These are phyloP conservation scores for Plutella xylostella DNA, from an alignment of 2,888 invertebrate genomes.

Conservation along the genomic window DNA sequence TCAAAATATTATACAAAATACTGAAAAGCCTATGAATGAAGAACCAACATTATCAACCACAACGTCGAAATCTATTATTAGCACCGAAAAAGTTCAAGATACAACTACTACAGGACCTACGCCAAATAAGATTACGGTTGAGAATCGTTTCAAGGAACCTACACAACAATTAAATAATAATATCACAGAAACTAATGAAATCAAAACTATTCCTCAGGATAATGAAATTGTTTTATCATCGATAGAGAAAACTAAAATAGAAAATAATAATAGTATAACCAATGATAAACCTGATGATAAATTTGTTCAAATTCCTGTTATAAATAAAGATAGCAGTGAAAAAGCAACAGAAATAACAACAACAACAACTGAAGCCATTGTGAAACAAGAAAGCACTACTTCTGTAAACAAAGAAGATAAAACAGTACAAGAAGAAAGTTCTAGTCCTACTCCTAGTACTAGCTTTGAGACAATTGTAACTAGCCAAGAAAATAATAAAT, in stretches of 20 bases:
- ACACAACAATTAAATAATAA: neutral
- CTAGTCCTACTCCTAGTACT: neutral
- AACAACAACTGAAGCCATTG: neutral
- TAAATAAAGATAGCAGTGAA: constrained; percentile 15
- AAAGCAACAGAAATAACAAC: neutral
- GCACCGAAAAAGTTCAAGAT: constrained; percentile 16
- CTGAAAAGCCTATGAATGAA: constrained; percentile 11
- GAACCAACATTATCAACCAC: constrained; percentile 16
- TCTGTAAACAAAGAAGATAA: too few species aligned
- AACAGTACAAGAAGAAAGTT: neutral
- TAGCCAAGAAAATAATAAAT: neutral
- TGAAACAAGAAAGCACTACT: too few species aligned
- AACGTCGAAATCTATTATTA: neutral
- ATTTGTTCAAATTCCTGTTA: constrained; percentile 27
- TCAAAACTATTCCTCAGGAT: neutral
- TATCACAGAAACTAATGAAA: neutral
- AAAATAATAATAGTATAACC: constrained; percentile 12
- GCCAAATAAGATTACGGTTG: too few species aligned
- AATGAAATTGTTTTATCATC: neutral
- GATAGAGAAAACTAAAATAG: constrained; percentile 11
- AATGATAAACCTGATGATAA: constrained; percentile 20
- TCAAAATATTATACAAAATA: constrained; percentile 25
- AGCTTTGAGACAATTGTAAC: neutral
- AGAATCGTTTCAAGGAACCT: neutral
- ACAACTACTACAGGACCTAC: neutral